These are phyloP conservation scores for Alligator sinensis DNA, from an alignment of 2,113 vertebrate genomes.

Conservation along the genomic window DNA sequence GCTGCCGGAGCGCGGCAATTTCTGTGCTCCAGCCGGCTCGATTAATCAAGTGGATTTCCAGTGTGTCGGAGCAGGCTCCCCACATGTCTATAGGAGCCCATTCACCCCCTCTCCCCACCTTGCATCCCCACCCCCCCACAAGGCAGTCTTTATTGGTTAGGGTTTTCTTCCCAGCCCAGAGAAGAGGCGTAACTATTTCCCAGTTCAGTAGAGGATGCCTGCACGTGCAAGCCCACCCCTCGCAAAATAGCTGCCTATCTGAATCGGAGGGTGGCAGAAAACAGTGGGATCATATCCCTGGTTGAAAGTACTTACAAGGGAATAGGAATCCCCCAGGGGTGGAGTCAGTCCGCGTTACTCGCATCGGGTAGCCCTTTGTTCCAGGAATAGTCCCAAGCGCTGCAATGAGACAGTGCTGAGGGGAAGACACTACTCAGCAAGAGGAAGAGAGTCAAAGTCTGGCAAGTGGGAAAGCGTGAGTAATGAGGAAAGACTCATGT, in stretches of 20 bases:
- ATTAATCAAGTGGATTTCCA: too few species aligned
- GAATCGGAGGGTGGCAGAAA: constrained; percentile 21
- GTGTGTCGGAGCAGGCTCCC: too few species aligned
- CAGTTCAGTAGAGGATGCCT: neutral
- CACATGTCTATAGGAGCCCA: too few species aligned
- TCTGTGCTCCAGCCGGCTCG: too few species aligned
- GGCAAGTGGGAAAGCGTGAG: neutral
- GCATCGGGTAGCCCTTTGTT: neutral
- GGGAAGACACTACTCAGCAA: accelerated
- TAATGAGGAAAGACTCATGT: neutral
- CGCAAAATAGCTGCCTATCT: neutral
- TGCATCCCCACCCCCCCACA: neutral
- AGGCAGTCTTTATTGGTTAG: neutral
- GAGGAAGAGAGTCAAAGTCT: neutral
- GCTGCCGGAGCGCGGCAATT: too few species aligned
- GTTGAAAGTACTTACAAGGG: neutral
- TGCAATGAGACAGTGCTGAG: neutral
- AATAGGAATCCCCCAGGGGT: accelerated
- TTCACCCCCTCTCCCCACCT: neutral
- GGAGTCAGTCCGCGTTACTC: constrained; percentile 12
- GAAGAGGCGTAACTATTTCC: constrained; percentile 39
- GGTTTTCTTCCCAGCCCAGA: neutral
- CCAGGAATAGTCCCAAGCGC: neutral
- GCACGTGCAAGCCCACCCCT: neutral
- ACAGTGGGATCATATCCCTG: neutral